These are phyloP conservation scores for Spondyliosoma cantharus DNA, from an alignment of 2,797 vertebrate genomes.

Conservation along the genomic window DNA sequence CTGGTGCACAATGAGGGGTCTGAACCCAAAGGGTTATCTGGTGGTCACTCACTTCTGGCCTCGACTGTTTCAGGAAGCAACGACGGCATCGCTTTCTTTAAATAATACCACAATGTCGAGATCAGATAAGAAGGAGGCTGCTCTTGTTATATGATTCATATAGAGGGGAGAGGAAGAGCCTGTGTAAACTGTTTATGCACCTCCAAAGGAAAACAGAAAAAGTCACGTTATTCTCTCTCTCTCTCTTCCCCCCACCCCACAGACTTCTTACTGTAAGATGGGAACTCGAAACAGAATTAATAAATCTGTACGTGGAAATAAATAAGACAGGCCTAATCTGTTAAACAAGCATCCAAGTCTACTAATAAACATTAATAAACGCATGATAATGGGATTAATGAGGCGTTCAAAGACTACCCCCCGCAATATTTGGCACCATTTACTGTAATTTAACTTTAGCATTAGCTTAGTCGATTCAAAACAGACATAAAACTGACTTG, in stretches of 20 bases:
- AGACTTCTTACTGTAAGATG: conserved; percentile 1
- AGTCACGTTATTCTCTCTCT: conserved; percentile 47
- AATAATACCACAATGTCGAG: conserved; percentile 82
- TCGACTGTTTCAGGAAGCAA: conserved; percentile 74
- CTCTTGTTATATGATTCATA: conserved; percentile 78
- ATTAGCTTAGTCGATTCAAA: background rate
- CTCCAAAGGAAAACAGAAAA: conserved; percentile 45
- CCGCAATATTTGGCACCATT: background rate
- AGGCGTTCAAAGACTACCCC: background rate
- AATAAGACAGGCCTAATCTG: background rate
- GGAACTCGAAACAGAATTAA: background rate
- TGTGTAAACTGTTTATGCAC: conserved; percentile 73
- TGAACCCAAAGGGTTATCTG: conserved; percentile 72
- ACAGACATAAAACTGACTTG: background rate
- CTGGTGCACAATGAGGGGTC: conserved; percentile 64
- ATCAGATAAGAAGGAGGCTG: conserved; percentile 80
- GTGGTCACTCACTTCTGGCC: conserved; percentile 73
- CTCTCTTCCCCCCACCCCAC: too few species aligned
- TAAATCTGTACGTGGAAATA: background rate
- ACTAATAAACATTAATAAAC: background rate
- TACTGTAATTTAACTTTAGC: background rate
- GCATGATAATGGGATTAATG: background rate
- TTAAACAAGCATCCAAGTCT: background rate
- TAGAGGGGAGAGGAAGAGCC: conserved; percentile 68
- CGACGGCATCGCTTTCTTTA: conserved; percentile 79